A percentile compares a stretch with the other conserved stretches of the same genome.
phyloP scores from a whole-genome alignment of 2,113 vertebrate genomes.

The Nematolebias whitei region DNA sequence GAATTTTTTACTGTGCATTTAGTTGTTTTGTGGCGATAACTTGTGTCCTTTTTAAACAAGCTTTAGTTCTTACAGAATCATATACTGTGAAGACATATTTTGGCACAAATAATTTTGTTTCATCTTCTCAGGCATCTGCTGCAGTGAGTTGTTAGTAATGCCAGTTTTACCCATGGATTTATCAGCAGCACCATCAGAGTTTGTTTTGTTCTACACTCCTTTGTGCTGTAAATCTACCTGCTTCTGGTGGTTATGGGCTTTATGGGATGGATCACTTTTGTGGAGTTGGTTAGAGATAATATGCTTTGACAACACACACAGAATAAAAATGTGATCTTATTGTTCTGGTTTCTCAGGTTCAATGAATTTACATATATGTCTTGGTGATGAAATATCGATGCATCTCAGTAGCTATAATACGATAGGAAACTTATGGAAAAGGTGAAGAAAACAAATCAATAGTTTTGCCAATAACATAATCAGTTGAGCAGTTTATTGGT shows the following conservation, averaged over 20 bases:
- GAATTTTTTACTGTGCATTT: no score
- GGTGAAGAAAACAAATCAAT: slow-evolving; percentile 14
- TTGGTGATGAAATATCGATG: slow-evolving; percentile 23
- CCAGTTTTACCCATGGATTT: not conserved
- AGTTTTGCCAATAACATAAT: slow-evolving; percentile 34
- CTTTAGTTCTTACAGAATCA: not conserved
- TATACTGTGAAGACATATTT: not conserved
- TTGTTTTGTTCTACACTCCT: not conserved
- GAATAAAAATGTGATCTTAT: slow-evolving; percentile 18
- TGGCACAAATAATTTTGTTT: not conserved
- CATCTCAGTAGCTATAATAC: slow-evolving; percentile 6
- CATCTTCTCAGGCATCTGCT: not conserved
- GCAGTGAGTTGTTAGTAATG: not conserved
- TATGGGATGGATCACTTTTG: not conserved
- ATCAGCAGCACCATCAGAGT: not conserved
- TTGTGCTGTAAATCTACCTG: slow-evolving; percentile 6
- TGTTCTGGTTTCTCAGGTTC: slow-evolving; percentile 3
- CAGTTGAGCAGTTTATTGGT: slow-evolving; percentile 31
- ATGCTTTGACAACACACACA: slow-evolving; percentile 1
- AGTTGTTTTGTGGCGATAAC: no score
- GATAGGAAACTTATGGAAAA: slow-evolving; percentile 1
- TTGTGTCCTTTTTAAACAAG: not conserved
- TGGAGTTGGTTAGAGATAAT: not conserved
- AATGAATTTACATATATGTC: slow-evolving; percentile 3
- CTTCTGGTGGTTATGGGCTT: not conserved